Conservation (phyloP, 2,797 vertebrate genomes). For the Dipus sagitta region DNA sequence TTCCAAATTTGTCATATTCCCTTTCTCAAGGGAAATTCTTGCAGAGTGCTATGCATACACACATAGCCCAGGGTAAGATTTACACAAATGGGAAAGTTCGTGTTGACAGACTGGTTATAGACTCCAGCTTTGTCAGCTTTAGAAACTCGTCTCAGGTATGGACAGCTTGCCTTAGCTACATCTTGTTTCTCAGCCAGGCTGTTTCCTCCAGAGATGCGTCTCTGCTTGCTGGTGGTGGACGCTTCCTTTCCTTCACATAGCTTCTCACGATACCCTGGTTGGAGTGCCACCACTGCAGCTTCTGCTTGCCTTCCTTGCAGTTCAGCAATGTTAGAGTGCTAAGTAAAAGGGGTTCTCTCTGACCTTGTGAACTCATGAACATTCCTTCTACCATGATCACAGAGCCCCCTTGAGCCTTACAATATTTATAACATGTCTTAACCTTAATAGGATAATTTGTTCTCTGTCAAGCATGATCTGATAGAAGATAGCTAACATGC, state of each 20-base stretch:
- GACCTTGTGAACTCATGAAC: not conserved
- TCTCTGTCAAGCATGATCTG: not conserved
- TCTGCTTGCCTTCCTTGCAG: not conserved
- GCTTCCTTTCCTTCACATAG: not conserved
- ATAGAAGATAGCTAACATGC: not conserved
- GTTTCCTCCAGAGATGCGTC: not conserved
- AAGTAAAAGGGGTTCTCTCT: not conserved
- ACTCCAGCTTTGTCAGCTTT: slow-evolving; percentile 13
- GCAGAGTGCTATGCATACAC: not conserved
- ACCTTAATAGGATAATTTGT: not conserved
- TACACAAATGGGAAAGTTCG: not conserved
- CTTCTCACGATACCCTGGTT: not conserved
- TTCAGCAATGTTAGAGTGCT: not conserved
- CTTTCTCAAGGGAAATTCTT: not conserved
- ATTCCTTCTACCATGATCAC: not conserved
- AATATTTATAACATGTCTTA: not conserved
- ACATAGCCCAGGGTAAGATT: not conserved
- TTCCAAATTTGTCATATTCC: not conserved
- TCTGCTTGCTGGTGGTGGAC: not conserved
- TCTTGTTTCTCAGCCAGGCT: slow-evolving; percentile 9
- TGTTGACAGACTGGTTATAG: not conserved
- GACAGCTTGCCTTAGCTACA: not conserved
- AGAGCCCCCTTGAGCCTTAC: not conserved
- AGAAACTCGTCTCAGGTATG: not conserved
- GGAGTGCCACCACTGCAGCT: not conserved